Conservation (phyloP, 2,797 vertebrate species). For the Neopelma chrysocephalum region DNA sequence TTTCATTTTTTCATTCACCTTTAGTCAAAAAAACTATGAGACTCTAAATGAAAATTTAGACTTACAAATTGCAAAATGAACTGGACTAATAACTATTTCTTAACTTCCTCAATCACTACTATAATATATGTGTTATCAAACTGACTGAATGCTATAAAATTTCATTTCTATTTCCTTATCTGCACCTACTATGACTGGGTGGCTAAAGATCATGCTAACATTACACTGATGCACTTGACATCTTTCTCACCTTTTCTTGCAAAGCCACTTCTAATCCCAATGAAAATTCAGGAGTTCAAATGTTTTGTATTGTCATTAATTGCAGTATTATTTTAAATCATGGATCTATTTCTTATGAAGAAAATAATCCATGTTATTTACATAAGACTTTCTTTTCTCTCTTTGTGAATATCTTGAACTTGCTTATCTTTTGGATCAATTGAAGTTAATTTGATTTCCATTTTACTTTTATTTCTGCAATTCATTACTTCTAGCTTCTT, state of each 20-base stretch:
- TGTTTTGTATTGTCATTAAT: not conserved
- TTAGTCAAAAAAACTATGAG: not conserved
- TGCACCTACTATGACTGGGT: not conserved
- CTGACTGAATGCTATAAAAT: not conserved
- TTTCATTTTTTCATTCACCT: not conserved
- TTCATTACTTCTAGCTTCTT: not conserved
- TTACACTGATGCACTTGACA: not conserved
- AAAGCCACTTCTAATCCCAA: not conserved
- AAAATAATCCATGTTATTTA: not conserved
- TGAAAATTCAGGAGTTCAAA: not conserved
- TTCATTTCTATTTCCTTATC: not conserved
- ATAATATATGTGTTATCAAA: not conserved
- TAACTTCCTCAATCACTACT: not conserved
- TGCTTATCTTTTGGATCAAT: not conserved
- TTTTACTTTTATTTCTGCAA: not conserved
- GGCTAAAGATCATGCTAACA: not conserved
- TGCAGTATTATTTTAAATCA: not conserved
- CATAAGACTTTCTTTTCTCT: not conserved
- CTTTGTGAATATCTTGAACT: not conserved
- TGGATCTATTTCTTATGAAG: not conserved
- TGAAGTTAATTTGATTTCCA: not conserved
- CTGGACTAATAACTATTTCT: not conserved
- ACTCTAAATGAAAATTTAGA: not conserved
- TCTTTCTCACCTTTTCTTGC: not conserved
- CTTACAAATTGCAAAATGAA: not conserved